A percentile compares a stretch with the other conserved stretches of the same genome.
phyloP scores from a whole-genome alignment of 1,140 invertebrate species.

The Cyclina sinensis region DNA sequence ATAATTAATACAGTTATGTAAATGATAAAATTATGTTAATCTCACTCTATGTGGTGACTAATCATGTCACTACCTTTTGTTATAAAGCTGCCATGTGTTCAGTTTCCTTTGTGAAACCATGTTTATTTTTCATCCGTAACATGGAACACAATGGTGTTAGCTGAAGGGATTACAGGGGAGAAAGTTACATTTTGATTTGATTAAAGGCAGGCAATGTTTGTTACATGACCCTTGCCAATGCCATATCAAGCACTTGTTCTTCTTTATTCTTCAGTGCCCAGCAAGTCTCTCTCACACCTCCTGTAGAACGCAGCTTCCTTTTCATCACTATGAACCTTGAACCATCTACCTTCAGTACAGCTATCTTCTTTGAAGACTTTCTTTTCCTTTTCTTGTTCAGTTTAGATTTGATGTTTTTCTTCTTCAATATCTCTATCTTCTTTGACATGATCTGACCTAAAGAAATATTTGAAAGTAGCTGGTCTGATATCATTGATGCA shows the following conservation, averaged over 20 bases:
- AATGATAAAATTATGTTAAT: no score
- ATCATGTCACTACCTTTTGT: not conserved
- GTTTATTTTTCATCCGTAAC: no score
- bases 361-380: not conserved
- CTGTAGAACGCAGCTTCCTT: not conserved
- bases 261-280: not conserved
- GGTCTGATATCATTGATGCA: no score
- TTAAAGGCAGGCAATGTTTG: not conserved
- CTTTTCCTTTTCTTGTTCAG: not conserved
- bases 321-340: not conserved
- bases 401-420: not conserved
- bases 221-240: not conserved
- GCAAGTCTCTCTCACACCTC: not conserved
- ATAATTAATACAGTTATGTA: no score
- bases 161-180: no score
- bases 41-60: no score
- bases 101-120: no score
- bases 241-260: not conserved
- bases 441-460: not conserved
- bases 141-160: no score
- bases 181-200: no score
- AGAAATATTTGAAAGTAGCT: no score
- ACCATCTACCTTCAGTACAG: not conserved
- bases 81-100: not conserved
- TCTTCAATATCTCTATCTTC: not conserved